phyloP scores from a whole-genome alignment of 1,140 invertebrate genomes.

The Cherax quadricarinatus region DNA sequence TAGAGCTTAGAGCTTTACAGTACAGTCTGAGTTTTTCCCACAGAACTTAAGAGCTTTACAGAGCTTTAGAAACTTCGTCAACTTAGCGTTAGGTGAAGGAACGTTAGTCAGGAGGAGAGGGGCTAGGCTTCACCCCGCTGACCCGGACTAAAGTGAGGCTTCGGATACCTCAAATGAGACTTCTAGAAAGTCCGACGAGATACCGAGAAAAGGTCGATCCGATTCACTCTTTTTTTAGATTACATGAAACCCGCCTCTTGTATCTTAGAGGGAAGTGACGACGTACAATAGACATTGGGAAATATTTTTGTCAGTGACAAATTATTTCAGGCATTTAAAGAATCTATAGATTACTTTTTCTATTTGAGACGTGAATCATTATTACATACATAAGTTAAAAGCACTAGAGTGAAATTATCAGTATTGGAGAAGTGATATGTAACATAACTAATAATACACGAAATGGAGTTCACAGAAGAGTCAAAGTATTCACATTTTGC shows the following conservation, averaged over 20 bases:
- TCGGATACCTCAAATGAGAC: constrained; percentile 21
- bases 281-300: neutral
- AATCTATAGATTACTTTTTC: neutral
- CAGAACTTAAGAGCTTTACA: constrained; percentile 39
- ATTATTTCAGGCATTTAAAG: neutral
- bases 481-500: neutral
- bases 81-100: constrained; percentile 48
- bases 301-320: constrained; percentile 10
- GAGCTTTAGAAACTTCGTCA: constrained; percentile 32
- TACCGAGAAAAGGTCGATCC: neutral
- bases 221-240: neutral
- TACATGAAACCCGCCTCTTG: neutral
- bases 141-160: neutral
- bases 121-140: constrained; percentile 12
- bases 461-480: constrained; percentile 10
- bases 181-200: neutral
- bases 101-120: neutral
- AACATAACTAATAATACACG: neutral
- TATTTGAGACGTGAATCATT: neutral
- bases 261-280: neutral
- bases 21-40: constrained; percentile 25
- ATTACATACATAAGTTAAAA: neutral
- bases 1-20: constrained; percentile 51
- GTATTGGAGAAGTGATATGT: neutral
- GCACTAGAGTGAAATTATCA: neutral